Base-by-base conservation (phyloP, 2,888 invertebrate genomes). In the Cylloceria caligata region DNA sequence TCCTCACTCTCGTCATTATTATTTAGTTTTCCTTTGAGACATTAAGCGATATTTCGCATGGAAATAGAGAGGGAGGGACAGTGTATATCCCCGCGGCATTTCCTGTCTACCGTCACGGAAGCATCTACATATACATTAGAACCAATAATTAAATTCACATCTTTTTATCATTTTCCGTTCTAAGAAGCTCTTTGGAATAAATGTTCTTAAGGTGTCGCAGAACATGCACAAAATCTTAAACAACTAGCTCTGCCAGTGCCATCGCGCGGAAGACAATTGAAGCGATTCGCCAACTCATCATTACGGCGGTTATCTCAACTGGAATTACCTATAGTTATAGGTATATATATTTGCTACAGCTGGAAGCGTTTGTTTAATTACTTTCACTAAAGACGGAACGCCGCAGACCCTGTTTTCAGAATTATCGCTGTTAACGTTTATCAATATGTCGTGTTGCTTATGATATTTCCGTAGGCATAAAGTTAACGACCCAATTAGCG, bases 1-100 rank as follows among this genome's bases (percentile, higher is more conserved):
- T 57, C 45, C 11, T 42, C 19, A 9, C 47, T 16, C 52, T 24
- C 45, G 65, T 71, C 67, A 73, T 68, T 55, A 73, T 79, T 73
- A 68, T 79, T 67, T 52, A 60, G 73, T 60, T 68, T 73, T 73
- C 73, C 34, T 62, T 67, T 42, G 60, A 62, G 52, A 45, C 42
- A 52, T 49, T 45, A 34, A 68, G 49, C 42, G 49, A 24, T 60
- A 60, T 68, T 79, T 62, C 16, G 27, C 7, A 68, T 49, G 73
- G 68, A 52, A 62, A 16, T 55, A 45, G 27, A 19, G 19, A 16
- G n/a, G n/a, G n/a, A n/a, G n/a, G n/a, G n/a, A n/a, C n/a, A 60
- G 19, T 47, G 13, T 57, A 67, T 19, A n/a, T 60, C 49, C 49
- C 65, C 13, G 16, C 30, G 55, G 34, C n/a, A 65, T 65, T 24